These are phyloP conservation scores for Bicyclus anynana DNA, from an alignment of 1,140 invertebrate genomes.

Conservation along the genomic window DNA sequence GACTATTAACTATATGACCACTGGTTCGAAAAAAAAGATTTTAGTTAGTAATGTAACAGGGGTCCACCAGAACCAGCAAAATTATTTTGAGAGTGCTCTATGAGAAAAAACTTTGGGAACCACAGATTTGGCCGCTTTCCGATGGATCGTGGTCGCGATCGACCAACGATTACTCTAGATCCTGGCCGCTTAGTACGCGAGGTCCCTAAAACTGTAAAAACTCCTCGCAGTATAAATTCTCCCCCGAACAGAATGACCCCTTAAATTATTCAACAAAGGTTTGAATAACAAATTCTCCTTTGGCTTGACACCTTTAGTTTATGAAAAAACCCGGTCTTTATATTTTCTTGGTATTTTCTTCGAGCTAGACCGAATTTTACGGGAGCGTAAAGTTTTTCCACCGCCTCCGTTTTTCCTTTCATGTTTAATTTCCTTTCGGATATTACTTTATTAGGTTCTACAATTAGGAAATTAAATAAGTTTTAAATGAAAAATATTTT, in stretches of 20 bases:
- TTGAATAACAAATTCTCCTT: conserved; percentile 18
- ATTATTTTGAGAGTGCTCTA: no score
- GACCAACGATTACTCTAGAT: no score
- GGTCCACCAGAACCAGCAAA: no score
- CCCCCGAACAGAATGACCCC: conserved; percentile 5
- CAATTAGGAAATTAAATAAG: neutral
- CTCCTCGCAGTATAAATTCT: neutral
- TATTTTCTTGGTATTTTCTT: neutral
- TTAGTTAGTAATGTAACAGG: no score
- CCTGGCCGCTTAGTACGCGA: no score
- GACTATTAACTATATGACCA: no score
- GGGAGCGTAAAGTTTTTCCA: neutral
- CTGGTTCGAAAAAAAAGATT: no score
- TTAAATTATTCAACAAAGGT: conserved; percentile 21
- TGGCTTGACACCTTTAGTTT: conserved; percentile 4
- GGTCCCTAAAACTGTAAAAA: no score
- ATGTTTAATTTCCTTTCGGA: neutral
- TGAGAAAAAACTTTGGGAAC: no score
- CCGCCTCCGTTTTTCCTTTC: neutral
- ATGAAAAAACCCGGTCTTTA: neutral
- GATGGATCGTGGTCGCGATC: no score
- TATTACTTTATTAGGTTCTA: neutral
- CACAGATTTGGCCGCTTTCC: no score
- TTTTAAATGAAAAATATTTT: no score
- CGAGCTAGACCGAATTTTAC: neutral